phyloP scores from a whole-genome alignment of 2,113 vertebrate genomes.

The Sporophila hypoxantha region DNA sequence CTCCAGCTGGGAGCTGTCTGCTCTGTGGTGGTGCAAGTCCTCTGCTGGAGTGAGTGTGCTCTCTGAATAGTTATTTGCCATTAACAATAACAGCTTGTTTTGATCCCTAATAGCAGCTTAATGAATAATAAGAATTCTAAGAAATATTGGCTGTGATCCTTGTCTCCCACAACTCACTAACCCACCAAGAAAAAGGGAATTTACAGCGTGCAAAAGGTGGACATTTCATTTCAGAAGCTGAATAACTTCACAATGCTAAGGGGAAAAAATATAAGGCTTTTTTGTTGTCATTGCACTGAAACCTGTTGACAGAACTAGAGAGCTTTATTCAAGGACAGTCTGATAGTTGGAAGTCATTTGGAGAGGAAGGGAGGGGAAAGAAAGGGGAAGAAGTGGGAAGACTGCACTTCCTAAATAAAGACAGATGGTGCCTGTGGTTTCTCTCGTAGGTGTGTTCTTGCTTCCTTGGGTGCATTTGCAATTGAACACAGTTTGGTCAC shows the following conservation, averaged over 20 bases:
- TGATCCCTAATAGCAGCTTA: neutral
- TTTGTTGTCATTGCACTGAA: neutral
- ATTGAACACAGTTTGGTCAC: neutral
- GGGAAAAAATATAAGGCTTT: neutral
- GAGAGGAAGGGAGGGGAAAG: neutral
- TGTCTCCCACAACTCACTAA: neutral
- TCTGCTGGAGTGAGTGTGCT: neutral
- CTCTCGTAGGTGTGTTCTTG: neutral
- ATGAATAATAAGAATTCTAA: neutral
- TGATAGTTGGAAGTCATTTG: neutral
- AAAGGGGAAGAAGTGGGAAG: slow-evolving; percentile 3
- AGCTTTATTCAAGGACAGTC: neutral
- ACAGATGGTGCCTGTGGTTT: slow-evolving; percentile 3
- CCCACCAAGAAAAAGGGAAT: neutral
- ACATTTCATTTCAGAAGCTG: neutral
- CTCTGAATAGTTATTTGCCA: neutral
- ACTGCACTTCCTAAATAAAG: slow-evolving; percentile 9
- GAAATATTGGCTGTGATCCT: neutral
- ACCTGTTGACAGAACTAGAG: neutral
- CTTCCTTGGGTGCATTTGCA: neutral
- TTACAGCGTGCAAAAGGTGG: neutral
- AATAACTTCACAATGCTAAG: neutral
- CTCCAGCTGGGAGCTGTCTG: neutral
- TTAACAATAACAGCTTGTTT: neutral
- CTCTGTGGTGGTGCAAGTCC: neutral